Conservation (phyloP, 2,888 invertebrate species). For the Lagria hirta region DNA sequence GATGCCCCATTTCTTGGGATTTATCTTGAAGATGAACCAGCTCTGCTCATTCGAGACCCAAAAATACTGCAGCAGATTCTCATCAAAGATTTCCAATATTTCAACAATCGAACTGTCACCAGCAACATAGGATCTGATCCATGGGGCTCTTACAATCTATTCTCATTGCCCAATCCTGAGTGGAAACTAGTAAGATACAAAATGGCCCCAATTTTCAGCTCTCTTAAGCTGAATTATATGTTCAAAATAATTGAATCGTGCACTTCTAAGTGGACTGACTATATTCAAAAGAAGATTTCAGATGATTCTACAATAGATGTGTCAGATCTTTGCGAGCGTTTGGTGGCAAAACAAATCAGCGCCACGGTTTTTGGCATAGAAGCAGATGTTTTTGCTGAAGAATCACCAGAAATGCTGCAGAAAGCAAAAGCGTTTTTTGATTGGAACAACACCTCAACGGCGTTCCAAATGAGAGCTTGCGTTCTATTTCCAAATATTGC, state of each 20-base stretch:
- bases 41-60: slow-evolving; percentile 51
- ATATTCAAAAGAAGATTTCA: background rate
- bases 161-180: slow-evolving; percentile 52
- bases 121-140: slow-evolving; percentile 1
- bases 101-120: background rate
- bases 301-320: background rate
- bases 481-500: background rate
- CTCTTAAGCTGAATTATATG: slow-evolving; percentile 57
- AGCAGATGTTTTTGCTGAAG: background rate
- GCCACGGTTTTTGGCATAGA: background rate
- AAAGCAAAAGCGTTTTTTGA: too few species aligned
- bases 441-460: too few species aligned
- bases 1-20: slow-evolving; percentile 50
- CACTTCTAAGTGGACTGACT: background rate
- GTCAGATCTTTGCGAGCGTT: background rate
- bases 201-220: slow-evolving; percentile 56
- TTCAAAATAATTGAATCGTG: slow-evolving; percentile 45
- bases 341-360: background rate
- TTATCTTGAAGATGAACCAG: slow-evolving; percentile 53
- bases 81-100: slow-evolving; percentile 52
- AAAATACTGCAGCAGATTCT: slow-evolving; percentile 52
- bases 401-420: background rate
- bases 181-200: slow-evolving; percentile 57
- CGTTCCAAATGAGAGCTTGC: too few species aligned
- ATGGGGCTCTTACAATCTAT: slow-evolving; percentile 43